Evolutionary conservation across 2,113 vertebrate genomes (phyloP).

Genomic region (Ranitomeya imitator): DNA sequence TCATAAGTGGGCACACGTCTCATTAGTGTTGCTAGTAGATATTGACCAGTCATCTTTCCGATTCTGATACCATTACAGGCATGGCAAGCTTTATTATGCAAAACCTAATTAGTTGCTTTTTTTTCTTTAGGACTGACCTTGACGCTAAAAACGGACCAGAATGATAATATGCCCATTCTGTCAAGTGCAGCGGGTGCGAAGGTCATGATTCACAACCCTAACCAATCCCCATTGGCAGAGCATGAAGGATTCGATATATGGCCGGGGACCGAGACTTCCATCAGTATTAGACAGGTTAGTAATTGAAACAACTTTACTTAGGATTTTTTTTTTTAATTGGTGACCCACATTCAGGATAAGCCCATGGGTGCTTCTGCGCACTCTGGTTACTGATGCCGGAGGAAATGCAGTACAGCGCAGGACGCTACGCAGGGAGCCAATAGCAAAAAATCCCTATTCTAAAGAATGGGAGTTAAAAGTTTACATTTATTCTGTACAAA

Average conservation of each 20-base stretch:
- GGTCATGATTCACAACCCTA: constrained; percentile 68
- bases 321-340: too few species aligned
- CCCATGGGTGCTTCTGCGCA: too few species aligned
- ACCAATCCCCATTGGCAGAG: constrained; percentile 69
- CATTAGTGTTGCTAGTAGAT: too few species aligned
- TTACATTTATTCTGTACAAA: too few species aligned
- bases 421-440: too few species aligned
- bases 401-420: too few species aligned
- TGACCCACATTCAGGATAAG: too few species aligned
- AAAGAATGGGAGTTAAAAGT: too few species aligned
- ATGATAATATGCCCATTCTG: constrained; percentile 67
- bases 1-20: too few species aligned
- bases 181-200: constrained; percentile 64
- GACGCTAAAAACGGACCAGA: constrained; percentile 63
- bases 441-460: too few species aligned
- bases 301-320: background rate
- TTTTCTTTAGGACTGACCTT: constrained; percentile 68
- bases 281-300: constrained; percentile 67
- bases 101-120: background rate
- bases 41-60: too few species aligned
- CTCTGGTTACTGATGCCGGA: too few species aligned
- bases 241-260: constrained; percentile 70
- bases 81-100: background rate
- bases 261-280: constrained; percentile 67
- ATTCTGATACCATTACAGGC: background rate